Base-by-base conservation (phyloP, 92 coral and sea anemone species). In the Plumapathes pennacea region DNA sequence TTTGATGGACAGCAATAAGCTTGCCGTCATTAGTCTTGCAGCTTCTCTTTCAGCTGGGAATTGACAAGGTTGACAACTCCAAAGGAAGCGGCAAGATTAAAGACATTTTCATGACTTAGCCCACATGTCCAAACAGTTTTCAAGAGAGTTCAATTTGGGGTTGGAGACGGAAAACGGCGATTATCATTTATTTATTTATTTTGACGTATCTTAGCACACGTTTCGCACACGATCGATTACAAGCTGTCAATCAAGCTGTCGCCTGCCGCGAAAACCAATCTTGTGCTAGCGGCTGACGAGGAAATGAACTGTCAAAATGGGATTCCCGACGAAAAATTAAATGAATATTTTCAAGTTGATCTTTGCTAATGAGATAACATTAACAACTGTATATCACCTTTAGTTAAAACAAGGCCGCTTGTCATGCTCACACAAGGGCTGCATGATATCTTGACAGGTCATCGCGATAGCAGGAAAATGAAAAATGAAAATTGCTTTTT, bases 211-310 rank as follows among this genome's bases (percentile, higher is more conserved):
- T 57, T 43, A 31, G 85, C 85, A 54, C 85, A 66, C 85, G 90
- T 83, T 83, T 77, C 73, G 48, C 78, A 77, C 89, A 66, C 80
- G 80, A 87, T 87, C 90, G 85, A 87, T 87, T 82, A 83, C 90
- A 25, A 67, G 23, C 72, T 83, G 96, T 78, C 96, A 87, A 87
- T 87, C 96, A 87, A 49, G 18, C 21, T 77, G 96, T 61, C 72
- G 73, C 96, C 89, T 72, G 84, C 86, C 67, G 90, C 65, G 96
- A 78, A 87, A 87, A 87, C 96, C 96, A 87, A 87, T 87, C 96
- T 77, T 53, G 73, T 71, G 64, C 57, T 72, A 81, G 67, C 80
- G n/a, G 84, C 44, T 57, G 78, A 67, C 60, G 63, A 85, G 96
- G 96, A 87, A 87, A 80, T 75, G 89, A 87, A 80, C 89, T 87